Evolutionary conservation across 2,797 vertebrate genomes (phyloP).

Genomic region (Etheostoma nigrum): DNA sequence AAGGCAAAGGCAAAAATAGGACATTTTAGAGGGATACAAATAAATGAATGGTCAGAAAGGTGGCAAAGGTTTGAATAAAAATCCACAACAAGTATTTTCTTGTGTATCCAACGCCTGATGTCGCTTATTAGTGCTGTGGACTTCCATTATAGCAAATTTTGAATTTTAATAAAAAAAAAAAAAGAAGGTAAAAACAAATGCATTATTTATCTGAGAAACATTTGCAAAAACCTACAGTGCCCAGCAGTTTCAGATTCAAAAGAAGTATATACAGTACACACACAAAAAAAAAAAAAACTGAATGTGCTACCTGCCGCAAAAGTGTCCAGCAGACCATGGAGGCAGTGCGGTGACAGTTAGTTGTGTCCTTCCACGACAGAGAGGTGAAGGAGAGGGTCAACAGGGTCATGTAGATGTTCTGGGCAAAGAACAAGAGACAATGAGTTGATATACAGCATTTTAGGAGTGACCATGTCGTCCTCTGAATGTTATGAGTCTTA

Average conservation of each 20-base stretch:
- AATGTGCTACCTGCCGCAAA: constrained; percentile 89
- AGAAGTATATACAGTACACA: neutral
- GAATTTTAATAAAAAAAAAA: too few species aligned
- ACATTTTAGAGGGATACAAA: neutral
- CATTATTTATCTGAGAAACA: neutral
- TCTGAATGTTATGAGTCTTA: neutral
- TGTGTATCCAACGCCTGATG: neutral
- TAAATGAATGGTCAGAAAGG: neutral
- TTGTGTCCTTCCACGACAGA: constrained; percentile 94
- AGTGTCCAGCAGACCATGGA: constrained; percentile 95
- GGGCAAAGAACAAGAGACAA: constrained; percentile 10
- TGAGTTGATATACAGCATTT: neutral
- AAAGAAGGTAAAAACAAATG: neutral
- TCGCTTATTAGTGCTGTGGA: neutral
- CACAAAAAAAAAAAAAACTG: neutral
- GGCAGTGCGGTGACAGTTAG: constrained; percentile 93
- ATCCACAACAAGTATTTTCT: neutral
- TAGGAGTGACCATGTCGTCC: neutral
- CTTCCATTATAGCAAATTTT: neutral
- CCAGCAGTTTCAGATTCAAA: neutral
- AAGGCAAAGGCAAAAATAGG: neutral
- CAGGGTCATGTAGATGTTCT: constrained; percentile 92
- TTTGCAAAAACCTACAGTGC: neutral
- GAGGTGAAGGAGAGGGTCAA: constrained; percentile 92
- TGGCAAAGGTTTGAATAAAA: neutral